Conservation (phyloP, 2,888 invertebrate genomes). For the Pegoplata infirma region DNA sequence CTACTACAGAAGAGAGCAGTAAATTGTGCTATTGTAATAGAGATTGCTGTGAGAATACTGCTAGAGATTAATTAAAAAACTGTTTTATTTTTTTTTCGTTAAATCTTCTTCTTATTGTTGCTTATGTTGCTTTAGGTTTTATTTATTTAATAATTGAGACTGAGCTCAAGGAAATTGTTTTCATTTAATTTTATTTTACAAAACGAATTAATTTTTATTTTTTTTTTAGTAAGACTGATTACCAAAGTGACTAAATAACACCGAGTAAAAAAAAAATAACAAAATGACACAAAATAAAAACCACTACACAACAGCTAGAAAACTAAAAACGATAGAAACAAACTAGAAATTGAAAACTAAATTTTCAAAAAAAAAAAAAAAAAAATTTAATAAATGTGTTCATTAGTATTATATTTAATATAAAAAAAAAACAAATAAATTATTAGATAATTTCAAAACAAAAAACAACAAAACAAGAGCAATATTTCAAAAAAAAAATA, state of each 20-base stretch:
- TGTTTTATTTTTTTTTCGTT: not conserved
- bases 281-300: conserved; percentile 50
- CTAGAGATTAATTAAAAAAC: conserved; percentile 51
- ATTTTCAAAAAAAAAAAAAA: conserved; percentile 52
- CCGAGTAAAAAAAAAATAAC: conserved; percentile 47
- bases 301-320: conserved; percentile 53
- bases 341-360: conserved; percentile 46
- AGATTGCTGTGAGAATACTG: conserved; percentile 47
- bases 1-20: conserved; percentile 5
- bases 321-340: conserved; percentile 44
- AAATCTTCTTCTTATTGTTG: conserved; percentile 40
- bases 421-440: conserved; percentile 52
- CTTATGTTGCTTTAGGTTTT: conserved; percentile 22
- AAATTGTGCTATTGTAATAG: not conserved
- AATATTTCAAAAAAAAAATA: conserved; percentile 64
- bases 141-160: conserved; percentile 70
- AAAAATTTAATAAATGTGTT: conserved; percentile 73
- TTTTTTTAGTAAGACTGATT: conserved; percentile 71
- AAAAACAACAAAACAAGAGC: conserved; percentile 42
- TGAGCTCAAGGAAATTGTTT: conserved; percentile 65
- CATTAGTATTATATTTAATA: conserved; percentile 73
- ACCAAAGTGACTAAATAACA: conserved; percentile 68
- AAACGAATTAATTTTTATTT: conserved; percentile 51
- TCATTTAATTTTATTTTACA: conserved; percentile 40
- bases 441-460: conserved; percentile 55